Percentiles rank a stretch among this genome's conserved stretches.
phyloP scores from a whole-genome alignment of 2,888 invertebrate genomes.

The Dolomedes plantarius region DNA sequence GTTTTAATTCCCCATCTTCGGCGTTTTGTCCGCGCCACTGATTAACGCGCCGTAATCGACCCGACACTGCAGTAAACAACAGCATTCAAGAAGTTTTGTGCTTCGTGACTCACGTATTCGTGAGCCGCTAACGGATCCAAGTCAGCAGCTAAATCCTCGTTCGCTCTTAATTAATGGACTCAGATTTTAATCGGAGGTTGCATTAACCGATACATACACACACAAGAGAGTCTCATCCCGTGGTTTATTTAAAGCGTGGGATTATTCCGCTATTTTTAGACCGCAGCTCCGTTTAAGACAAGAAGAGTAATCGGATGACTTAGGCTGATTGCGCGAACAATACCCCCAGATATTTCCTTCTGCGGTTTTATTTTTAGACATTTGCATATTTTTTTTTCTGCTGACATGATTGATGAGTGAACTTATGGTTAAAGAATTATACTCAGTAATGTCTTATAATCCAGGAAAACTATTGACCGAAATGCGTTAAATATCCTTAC shows the following conservation, averaged over 20 bases:
- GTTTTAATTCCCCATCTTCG: not conserved
- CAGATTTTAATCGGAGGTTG: slow-evolving; percentile 1
- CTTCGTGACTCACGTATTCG: not conserved
- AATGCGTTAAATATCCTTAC: no score
- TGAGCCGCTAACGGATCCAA: slow-evolving; percentile 1
- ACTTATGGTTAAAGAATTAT: no score
- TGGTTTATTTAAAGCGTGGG: not conserved
- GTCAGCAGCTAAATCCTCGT: not conserved
- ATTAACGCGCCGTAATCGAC: not conserved
- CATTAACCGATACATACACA: not conserved
- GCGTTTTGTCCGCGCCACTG: not conserved
- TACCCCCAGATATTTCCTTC: not conserved
- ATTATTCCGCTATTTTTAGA: not conserved
- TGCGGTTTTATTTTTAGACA: no score
- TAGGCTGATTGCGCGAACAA: not conserved
- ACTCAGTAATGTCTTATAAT: no score
- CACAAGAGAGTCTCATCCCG: no score
- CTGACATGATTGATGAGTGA: no score
- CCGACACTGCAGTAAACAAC: not conserved
- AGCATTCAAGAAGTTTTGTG: not conserved
- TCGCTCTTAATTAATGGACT: not conserved
- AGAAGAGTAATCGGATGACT: not conserved
- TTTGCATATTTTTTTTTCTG: no score
- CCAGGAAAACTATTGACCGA: no score
- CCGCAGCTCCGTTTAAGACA: not conserved